Evolutionary conservation across 1,140 invertebrate species (phyloP), one percentile per base, ranked within the genome.

Genomic region (Sycophaga agraensis): DNA sequence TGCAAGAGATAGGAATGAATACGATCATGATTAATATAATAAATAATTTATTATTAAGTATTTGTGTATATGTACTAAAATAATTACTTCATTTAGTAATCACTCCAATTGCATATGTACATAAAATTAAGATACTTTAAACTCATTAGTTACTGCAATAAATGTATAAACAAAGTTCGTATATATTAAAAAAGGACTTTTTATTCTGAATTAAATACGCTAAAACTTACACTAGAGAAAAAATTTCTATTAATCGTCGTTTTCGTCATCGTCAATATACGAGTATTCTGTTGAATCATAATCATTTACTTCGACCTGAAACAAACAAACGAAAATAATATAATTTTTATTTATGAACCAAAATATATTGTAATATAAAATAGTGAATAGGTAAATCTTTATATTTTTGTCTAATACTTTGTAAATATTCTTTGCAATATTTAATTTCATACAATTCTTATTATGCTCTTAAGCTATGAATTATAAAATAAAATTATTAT

Each of bases 291-390:
- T 21, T 1, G 57, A 28, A 51, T 72, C 68, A 57, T 68, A 68
- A 66, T 77, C 68, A 35, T 68, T 64, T 66, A 63, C 51, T 59
- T 70, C 57, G 50, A 74, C 71, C 76, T 79, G 71, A 50, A 79
- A 78, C 70, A 76, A 66, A 76, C 28, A 28, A 39, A 26, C 11
- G 40, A 17, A 39, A 50, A 2, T 37, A n/a, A n/a, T n/a, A n/a
- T n/a, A n/a, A n/a, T n/a, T n/a, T n/a, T n/a, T n/a, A n/a, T n/a
- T n/a, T n/a, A n/a, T n/a, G n/a, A n/a, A n/a, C n/a, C n/a, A n/a
- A n/a, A n/a, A n/a, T n/a, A n/a, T n/a, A n/a, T n/a, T n/a, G n/a
- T n/a, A n/a, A 50, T 11, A 9, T 17, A n/a, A n/a, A n/a, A n/a
- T n/a, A n/a, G n/a, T n/a, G n/a, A n/a, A n/a, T n/a, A n/a, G n/a